Percentiles rank a stretch among this genome's conserved stretches.
phyloP scores from a whole-genome alignment of 2,888 invertebrate species.

The Gerosis bhagava region DNA sequence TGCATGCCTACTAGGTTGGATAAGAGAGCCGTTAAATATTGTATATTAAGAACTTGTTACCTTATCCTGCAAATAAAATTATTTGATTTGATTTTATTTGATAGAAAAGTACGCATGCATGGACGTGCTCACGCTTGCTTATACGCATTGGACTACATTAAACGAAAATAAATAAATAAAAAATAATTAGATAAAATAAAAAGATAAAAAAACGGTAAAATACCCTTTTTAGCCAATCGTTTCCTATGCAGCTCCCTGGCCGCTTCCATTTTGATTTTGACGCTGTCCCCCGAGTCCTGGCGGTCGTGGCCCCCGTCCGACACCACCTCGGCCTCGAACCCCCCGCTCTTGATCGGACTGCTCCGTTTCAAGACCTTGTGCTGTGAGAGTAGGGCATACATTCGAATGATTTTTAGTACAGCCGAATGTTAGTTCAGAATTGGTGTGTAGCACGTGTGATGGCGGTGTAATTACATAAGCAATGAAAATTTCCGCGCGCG shows the following conservation, averaged over 20 bases:
- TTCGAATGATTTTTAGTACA: conserved; percentile 2
- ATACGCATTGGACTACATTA: too few relatives aligned
- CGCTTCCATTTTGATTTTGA: conserved; percentile 77
- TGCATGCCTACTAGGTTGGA: too few relatives aligned
- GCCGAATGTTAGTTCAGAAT: neutral
- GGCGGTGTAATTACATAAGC: conserved; percentile 19
- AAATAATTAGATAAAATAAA: too few relatives aligned
- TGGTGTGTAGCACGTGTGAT: conserved; percentile 24
- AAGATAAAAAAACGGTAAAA: too few relatives aligned
- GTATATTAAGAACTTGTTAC: too few relatives aligned
- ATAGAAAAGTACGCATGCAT: too few relatives aligned
- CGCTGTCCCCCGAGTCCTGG: conserved; percentile 54
- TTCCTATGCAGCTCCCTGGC: conserved; percentile 69
- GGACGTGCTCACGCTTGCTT: too few relatives aligned
- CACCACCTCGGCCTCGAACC: conserved; percentile 59
- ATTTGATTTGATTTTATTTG: too few relatives aligned
- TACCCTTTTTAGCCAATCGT: conserved; percentile 73
- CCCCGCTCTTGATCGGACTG: conserved; percentile 66
- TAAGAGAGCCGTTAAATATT: too few relatives aligned
- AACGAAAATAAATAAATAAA: too few relatives aligned
- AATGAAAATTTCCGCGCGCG: conserved; percentile 18
- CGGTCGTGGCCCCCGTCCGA: conserved; percentile 55
- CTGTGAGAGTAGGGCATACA: conserved; percentile 32
- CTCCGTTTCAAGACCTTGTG: conserved; percentile 69
- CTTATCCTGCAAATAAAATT: too few relatives aligned